phyloP scores from a whole-genome alignment of 1,140 invertebrate species.

The Popillia japonica region DNA sequence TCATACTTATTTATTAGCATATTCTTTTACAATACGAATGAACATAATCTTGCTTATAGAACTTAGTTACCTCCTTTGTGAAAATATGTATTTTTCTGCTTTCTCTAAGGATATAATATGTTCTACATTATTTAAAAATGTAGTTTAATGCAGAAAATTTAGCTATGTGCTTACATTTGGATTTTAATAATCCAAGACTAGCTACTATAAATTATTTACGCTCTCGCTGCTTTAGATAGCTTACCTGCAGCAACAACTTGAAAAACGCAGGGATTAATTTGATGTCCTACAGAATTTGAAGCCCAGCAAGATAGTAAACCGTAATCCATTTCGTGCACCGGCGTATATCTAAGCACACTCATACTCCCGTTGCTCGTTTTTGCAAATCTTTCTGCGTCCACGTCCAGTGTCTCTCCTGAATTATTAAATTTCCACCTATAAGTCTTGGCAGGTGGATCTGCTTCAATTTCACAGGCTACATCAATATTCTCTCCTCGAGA shows the following conservation, averaged over 20 bases:
- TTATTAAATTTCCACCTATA: constrained; percentile 94
- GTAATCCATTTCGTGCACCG: constrained; percentile 77
- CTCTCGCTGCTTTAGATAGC: too few species aligned
- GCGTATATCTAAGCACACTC: constrained; percentile 75
- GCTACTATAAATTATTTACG: too few species aligned
- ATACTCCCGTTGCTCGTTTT: constrained; percentile 71
- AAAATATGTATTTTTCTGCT: too few species aligned
- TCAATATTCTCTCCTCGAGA: constrained; percentile 83
- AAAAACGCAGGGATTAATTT: constrained; percentile 85
- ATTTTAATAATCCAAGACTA: too few species aligned
- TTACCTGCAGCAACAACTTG: constrained; percentile 68
- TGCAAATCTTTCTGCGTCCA: constrained; percentile 74
- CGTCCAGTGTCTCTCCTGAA: constrained; percentile 81
- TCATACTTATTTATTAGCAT: too few species aligned
- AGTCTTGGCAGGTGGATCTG: constrained; percentile 82
- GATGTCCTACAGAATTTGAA: constrained; percentile 81
- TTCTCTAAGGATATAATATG: too few species aligned
- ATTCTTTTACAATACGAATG: too few species aligned
- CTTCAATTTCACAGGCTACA: constrained; percentile 85
- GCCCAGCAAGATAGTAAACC: constrained; percentile 84
- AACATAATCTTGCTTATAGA: too few species aligned
- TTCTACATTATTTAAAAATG: too few species aligned
- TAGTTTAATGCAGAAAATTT: too few species aligned
- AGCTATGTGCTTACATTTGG: too few species aligned
- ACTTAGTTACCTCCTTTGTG: too few species aligned